Percentiles rank a stretch among this genome's conserved stretches.
Conservation (phyloP, 1,140 invertebrate genomes). For the Macrocentrus cingulum region DNA sequence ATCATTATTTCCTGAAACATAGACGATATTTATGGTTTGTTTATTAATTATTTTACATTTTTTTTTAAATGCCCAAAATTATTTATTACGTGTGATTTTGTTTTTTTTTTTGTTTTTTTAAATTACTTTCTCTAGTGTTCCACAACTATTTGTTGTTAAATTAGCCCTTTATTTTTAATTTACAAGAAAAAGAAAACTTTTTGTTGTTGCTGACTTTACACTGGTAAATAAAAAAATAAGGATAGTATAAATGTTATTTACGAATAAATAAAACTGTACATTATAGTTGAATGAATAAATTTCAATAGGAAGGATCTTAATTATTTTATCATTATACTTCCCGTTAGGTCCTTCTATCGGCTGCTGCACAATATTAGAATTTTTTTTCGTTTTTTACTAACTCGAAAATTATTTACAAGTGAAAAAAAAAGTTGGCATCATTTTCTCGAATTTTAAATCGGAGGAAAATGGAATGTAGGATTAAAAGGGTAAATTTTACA, state of each 20-base stretch:
- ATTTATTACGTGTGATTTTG: constrained; percentile 21
- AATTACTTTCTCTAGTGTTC: constrained; percentile 8
- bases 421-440: no score
- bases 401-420: background rate
- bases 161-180: constrained; percentile 31
- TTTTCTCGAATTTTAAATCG: no score
- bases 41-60: background rate
- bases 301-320: constrained; percentile 25
- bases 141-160: background rate
- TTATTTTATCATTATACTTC: constrained; percentile 34
- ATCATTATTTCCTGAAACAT: constrained; percentile 55
- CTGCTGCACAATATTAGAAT: constrained; percentile 19
- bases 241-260: no score
- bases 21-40: constrained; percentile 32
- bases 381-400: background rate
- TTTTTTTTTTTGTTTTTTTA: constrained; percentile 9
- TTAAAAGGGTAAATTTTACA: no score
- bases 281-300: constrained; percentile 26
- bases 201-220: constrained; percentile 26
- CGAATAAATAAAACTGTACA: background rate
- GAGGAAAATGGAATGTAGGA: no score
- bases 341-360: constrained; percentile 20
- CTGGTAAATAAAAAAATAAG: no score
- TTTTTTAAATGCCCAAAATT: constrained; percentile 31
- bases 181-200: no score